These are phyloP conservation scores for Lagopus muta DNA, from an alignment of 2,113 vertebrate genomes.

Conservation along the genomic window DNA sequence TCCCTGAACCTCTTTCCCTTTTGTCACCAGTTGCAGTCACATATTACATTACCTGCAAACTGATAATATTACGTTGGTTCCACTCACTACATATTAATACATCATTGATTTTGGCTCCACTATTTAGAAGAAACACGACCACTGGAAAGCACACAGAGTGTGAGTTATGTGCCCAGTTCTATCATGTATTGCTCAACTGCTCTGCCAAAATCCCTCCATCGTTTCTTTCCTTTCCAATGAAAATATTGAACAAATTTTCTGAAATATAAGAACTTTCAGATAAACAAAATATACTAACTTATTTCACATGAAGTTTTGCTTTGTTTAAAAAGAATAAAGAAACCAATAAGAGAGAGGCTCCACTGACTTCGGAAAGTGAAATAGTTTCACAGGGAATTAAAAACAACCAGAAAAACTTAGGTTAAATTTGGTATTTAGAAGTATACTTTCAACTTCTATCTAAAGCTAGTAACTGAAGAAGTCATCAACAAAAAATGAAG, in stretches of 20 bases:
- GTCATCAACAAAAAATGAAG: neutral
- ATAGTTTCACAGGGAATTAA: neutral
- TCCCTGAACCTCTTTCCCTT: neutral
- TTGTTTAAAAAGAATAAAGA: neutral
- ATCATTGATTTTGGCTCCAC: rapidly evolving
- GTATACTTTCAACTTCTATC: neutral
- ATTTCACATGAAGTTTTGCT: neutral
- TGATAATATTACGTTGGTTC: neutral
- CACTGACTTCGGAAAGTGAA: neutral
- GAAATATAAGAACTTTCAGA: neutral
- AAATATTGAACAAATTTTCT: neutral
- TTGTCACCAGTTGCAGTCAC: neutral
- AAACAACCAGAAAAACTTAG: neutral
- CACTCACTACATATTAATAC: neutral
- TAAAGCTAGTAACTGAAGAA: neutral
- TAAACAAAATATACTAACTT: neutral
- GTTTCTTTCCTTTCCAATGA: neutral
- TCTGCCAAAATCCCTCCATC: neutral
- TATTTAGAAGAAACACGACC: neutral
- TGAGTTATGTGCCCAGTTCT: neutral
- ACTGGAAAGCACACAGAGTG: neutral
- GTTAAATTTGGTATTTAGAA: neutral
- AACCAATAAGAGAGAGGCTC: neutral
- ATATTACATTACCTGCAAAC: neutral
- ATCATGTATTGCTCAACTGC: neutral